These are phyloP conservation scores for Atrichornis clamosus DNA, from an alignment of 2,113 vertebrate species.

Conservation along the genomic window DNA sequence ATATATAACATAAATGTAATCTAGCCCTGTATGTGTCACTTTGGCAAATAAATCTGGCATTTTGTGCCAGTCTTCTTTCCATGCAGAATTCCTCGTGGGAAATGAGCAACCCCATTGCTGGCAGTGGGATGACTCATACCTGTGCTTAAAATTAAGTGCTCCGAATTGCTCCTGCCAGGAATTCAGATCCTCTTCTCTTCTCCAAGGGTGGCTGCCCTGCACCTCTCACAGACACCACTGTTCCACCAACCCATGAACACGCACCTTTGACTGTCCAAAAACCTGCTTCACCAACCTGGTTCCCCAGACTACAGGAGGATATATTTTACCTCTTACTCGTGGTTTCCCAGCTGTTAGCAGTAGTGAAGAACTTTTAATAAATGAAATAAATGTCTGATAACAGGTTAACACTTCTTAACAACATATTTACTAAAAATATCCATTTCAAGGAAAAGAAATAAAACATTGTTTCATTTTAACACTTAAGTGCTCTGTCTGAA, in stretches of 20 bases:
- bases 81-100: neutral
- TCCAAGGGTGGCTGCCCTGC: neutral
- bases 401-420: neutral
- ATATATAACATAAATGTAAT: neutral
- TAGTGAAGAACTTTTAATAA: neutral
- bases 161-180: neutral
- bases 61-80: neutral
- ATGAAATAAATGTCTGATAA: neutral
- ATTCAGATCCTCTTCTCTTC: neutral
- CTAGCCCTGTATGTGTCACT: neutral
- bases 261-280: neutral
- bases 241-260: neutral
- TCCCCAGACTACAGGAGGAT: neutral
- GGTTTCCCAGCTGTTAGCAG: neutral
- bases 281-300: neutral
- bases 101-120: neutral
- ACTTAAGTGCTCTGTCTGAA: neutral
- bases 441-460: neutral
- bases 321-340: neutral
- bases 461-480: neutral
- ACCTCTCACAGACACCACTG: rapidly evolving
- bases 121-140: neutral
- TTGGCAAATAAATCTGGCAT: neutral
- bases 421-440: neutral
- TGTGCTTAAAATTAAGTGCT: neutral